phyloP scores from a whole-genome alignment of 2,888 invertebrate genomes.

The Leptopterna dolabrata region DNA sequence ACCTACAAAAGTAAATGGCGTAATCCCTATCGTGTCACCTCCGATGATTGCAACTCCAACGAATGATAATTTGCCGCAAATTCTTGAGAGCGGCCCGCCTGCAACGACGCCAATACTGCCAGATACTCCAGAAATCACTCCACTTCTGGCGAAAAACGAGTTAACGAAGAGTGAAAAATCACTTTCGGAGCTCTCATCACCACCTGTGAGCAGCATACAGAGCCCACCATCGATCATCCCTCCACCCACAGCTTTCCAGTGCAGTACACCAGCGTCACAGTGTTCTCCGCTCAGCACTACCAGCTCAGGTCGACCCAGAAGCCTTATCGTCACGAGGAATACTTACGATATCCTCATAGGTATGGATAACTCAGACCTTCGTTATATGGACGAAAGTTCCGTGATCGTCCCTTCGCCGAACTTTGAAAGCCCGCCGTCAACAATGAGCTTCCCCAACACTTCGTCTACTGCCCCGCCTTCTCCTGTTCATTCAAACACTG shows the following conservation, averaged over 20 bases:
- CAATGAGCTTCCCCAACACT: slow-evolving; percentile 70
- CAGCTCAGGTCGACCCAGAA: slow-evolving; percentile 68
- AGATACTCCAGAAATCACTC: slow-evolving; percentile 67
- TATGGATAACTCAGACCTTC: slow-evolving; percentile 86
- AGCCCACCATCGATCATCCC: slow-evolving; percentile 76
- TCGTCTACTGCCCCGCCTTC: slow-evolving; percentile 71
- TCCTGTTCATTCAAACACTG: slow-evolving; percentile 67
- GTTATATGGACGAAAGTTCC: slow-evolving; percentile 93
- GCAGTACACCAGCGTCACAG: slow-evolving; percentile 76
- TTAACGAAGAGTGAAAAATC: slow-evolving; percentile 58
- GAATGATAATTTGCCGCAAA: slow-evolving; percentile 56
- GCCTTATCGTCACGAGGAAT: slow-evolving; percentile 69
- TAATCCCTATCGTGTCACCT: slow-evolving; percentile 66
- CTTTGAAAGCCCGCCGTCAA: slow-evolving; percentile 81
- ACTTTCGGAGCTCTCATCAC: slow-evolving; percentile 62
- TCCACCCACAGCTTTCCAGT: slow-evolving; percentile 79
- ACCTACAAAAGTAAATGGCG: slow-evolving; percentile 66
- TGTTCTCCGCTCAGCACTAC: slow-evolving; percentile 69
- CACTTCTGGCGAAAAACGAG: slow-evolving; percentile 65
- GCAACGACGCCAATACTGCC: slow-evolving; percentile 60
- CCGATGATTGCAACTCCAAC: slow-evolving; percentile 64
- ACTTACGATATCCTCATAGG: slow-evolving; percentile 82
- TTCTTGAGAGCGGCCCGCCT: slow-evolving; percentile 51
- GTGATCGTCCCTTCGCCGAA: slow-evolving; percentile 83
- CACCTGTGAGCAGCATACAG: slow-evolving; percentile 59